phyloP scores from a whole-genome alignment of 2,797 vertebrate species.

The Vespertilio murinus region DNA sequence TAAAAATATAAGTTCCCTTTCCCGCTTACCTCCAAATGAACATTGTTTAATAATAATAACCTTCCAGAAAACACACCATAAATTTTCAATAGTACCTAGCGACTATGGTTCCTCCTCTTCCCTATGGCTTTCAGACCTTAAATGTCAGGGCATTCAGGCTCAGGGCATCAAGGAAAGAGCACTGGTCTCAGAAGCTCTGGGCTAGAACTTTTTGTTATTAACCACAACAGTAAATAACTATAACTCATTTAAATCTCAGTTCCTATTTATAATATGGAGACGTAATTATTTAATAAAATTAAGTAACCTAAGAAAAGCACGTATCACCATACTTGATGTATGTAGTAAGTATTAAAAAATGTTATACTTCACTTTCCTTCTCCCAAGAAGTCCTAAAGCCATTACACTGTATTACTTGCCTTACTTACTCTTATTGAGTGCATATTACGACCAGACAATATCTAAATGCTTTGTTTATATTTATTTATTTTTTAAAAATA shows the following conservation, averaged over 20 bases:
- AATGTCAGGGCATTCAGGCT: not conserved
- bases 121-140: not conserved
- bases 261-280: not conserved
- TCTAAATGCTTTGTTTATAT: not conserved
- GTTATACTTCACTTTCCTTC: not conserved
- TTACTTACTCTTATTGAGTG: not conserved
- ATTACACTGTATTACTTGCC: not conserved
- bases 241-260: not conserved
- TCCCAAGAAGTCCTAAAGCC: not conserved
- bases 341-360: not conserved
- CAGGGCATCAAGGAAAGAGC: not conserved
- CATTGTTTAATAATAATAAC: not conserved
- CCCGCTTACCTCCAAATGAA: not conserved
- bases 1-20: not conserved
- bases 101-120: not conserved
- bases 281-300: not conserved
- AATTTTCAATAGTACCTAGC: not conserved
- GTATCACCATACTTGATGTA: not conserved
- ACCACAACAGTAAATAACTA: not conserved
- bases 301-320: not conserved
- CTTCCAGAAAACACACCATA: not conserved
- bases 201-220: not conserved
- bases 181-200: not conserved
- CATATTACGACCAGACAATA: not conserved
- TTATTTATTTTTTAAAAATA: too few relatives aligned